Conservation (phyloP, 2,888 invertebrate species). For the Anthophora plumipes region DNA sequence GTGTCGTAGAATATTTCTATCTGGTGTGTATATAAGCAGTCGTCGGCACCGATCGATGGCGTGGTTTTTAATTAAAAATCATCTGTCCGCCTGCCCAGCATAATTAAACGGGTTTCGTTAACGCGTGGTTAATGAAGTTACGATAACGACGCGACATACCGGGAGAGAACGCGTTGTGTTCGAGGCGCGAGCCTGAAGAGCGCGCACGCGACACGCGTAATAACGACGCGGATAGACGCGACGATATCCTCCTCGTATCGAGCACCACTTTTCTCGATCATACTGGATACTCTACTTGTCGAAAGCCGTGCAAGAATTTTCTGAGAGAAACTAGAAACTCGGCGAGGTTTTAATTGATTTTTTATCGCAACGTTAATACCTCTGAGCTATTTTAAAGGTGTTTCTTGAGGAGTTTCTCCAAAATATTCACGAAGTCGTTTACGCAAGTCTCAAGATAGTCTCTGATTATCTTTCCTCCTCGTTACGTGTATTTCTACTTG, state of each 20-base stretch:
- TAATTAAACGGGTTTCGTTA: slow-evolving; percentile 44
- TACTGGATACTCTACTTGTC: background rate
- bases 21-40: background rate
- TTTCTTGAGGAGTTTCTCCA: too few relatives aligned
- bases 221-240: slow-evolving; percentile 37
- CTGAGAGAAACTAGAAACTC: too few relatives aligned
- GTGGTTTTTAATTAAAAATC: slow-evolving; percentile 49
- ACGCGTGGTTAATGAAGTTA: slow-evolving; percentile 50
- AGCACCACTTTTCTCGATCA: slow-evolving; percentile 5
- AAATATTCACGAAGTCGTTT: too few relatives aligned
- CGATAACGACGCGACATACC: slow-evolving; percentile 41
- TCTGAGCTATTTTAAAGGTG: too few relatives aligned
- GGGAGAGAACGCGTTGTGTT: background rate
- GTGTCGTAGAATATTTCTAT: background rate
- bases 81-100: slow-evolving; percentile 12
- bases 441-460: too few relatives aligned
- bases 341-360: too few relatives aligned
- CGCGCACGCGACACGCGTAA: slow-evolving; percentile 26
- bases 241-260: slow-evolving; percentile 2
- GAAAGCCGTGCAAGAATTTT: too few relatives aligned
- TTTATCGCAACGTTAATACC: too few relatives aligned
- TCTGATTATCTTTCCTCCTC: too few relatives aligned
- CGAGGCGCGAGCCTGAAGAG: slow-evolving; percentile 33
- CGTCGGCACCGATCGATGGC: slow-evolving; percentile 14
- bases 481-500: too few relatives aligned